phyloP scores from a whole-genome alignment of 2,888 invertebrate genomes.

The Diloba caeruleocephala region DNA sequence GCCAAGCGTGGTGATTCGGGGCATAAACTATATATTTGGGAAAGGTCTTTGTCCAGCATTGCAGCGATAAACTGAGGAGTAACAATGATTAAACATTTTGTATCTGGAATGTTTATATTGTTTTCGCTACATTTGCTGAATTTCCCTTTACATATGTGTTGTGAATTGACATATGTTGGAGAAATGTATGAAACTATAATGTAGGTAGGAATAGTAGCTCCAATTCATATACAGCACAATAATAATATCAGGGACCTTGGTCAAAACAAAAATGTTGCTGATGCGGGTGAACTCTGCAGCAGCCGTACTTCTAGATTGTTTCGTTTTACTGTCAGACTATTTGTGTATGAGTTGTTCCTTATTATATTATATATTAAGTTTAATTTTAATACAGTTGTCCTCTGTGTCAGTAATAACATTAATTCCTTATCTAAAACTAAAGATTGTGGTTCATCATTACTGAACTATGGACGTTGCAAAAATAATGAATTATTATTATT shows the following conservation, averaged over 20 bases:
- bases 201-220: slow-evolving; percentile 20
- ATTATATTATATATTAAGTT: background rate
- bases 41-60: too few relatives aligned
- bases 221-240: slow-evolving; percentile 22
- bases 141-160: too few relatives aligned
- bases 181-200: too few relatives aligned
- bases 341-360: background rate
- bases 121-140: too few relatives aligned
- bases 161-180: too few relatives aligned
- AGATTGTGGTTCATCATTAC: slow-evolving; percentile 30
- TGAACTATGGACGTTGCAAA: slow-evolving; percentile 6
- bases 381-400: slow-evolving; percentile 21
- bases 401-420: slow-evolving; percentile 41
- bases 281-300: slow-evolving; percentile 1
- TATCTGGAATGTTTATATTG: too few relatives aligned
- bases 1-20: too few relatives aligned
- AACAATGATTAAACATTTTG: too few relatives aligned
- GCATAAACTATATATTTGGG: too few relatives aligned
- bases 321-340: slow-evolving; percentile 2
- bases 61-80: too few relatives aligned
- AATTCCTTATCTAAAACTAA: slow-evolving; percentile 35
- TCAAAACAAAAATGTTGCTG: slow-evolving; percentile 36
- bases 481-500: slow-evolving; percentile 8
- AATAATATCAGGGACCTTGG: slow-evolving; percentile 19
- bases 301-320: slow-evolving; percentile 24